A percentile compares a stretch with the other conserved stretches of the same genome.
Evolutionary conservation across 2,888 invertebrate genomes (phyloP).

Genomic region (Gortyna flavago): DNA sequence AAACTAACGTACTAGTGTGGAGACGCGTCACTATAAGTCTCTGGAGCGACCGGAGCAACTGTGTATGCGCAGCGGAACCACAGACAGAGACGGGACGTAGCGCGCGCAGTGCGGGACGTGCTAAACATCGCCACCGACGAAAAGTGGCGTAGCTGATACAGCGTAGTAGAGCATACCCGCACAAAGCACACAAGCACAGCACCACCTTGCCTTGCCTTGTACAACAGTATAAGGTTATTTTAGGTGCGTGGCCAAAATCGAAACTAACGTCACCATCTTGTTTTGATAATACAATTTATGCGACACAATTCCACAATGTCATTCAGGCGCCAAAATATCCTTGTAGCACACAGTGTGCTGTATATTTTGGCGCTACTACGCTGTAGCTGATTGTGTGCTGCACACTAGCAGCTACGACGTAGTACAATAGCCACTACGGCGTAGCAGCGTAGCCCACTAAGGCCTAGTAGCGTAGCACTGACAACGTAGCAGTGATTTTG

Average conservation of each 20-base stretch:
- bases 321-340: too few relatives aligned
- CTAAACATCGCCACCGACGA: too few relatives aligned
- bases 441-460: background rate
- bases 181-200: too few relatives aligned
- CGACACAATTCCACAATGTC: background rate
- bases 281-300: background rate
- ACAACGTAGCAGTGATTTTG: background rate
- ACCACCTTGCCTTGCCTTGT: background rate
- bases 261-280: background rate
- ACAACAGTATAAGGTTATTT: background rate
- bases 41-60: background rate
- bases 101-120: too few relatives aligned
- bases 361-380: too few relatives aligned
- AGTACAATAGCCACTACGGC: background rate
- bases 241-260: background rate
- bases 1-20: background rate
- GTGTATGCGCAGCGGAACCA: too few relatives aligned
- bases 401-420: background rate
- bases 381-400: too few relatives aligned
- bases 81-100: too few relatives aligned
- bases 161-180: background rate
- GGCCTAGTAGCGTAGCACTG: background rate
- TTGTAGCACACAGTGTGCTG: too few relatives aligned
- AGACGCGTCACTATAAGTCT: too few relatives aligned
- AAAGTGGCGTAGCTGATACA: background rate